Evolutionary conservation across 2,888 invertebrate genomes (phyloP).

Genomic region (Stenoptilia bipunctidactyla): DNA sequence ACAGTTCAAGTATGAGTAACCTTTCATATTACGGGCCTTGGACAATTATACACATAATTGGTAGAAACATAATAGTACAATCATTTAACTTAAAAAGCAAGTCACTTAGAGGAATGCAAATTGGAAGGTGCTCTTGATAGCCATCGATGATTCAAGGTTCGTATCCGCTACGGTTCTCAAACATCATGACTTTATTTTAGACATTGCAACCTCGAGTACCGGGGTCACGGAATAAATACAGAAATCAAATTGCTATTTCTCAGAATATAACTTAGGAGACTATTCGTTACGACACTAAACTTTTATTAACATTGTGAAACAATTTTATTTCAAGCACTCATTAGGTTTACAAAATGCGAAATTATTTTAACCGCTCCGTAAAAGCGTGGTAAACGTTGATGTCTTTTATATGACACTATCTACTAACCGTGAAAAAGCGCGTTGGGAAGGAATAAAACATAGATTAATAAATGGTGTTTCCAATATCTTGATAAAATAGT

Average conservation of each 20-base stretch:
- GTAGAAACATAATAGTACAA: too few species aligned
- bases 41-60: too few species aligned
- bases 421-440: too few species aligned
- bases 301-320: conserved; percentile 8
- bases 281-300: conserved; percentile 16
- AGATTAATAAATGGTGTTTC: not conserved
- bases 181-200: conserved; percentile 38
- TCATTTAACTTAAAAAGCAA: conserved; percentile 8
- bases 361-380: not conserved
- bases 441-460: not conserved
- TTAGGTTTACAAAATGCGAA: not conserved
- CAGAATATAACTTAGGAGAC: conserved; percentile 17
- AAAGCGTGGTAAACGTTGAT: conserved; percentile 20
- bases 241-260: conserved; percentile 27
- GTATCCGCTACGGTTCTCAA: conserved; percentile 30
- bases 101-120: conserved; percentile 34
- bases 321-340: not conserved
- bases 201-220: conserved; percentile 32
- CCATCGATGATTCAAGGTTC: conserved; percentile 51
- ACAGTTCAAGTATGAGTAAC: too few species aligned
- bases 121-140: conserved; percentile 43
- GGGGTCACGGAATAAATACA: conserved; percentile 23
- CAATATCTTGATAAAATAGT: not conserved
- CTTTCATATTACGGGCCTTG: too few species aligned
- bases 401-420: conserved; percentile 19